Percentiles rank a stretch among this genome's conserved stretches.
phyloP scores from a whole-genome alignment of 1,140 invertebrate species.

The Maniola jurtina region DNA sequence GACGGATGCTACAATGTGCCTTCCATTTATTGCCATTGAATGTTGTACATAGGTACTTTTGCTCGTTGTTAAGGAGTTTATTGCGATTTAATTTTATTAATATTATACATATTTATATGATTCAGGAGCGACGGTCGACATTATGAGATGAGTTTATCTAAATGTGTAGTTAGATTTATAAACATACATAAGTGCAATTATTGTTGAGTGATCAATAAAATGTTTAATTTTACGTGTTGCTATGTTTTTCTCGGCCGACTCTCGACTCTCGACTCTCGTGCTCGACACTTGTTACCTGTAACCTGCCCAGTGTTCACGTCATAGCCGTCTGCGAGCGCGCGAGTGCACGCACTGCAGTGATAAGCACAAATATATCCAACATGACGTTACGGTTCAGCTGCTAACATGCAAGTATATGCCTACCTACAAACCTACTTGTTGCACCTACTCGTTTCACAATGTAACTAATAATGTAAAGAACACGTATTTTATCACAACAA shows the following conservation, averaged over 20 bases:
- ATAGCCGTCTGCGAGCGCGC: background rate
- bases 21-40: conserved; percentile 57
- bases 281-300: too few relatives aligned
- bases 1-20: conserved; percentile 41
- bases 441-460: too few relatives aligned
- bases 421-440: too few relatives aligned
- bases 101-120: conserved; percentile 43
- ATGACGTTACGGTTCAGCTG: too few relatives aligned
- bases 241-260: conserved; percentile 2
- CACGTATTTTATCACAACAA: too few relatives aligned
- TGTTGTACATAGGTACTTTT: conserved; percentile 52
- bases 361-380: too few relatives aligned
- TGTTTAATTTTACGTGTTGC: conserved; percentile 24
- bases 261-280: too few relatives aligned
- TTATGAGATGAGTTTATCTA: conserved; percentile 64
- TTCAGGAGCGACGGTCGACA: conserved; percentile 30
- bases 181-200: conserved; percentile 65
- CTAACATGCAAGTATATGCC: too few relatives aligned
- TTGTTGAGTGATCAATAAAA: conserved; percentile 63
- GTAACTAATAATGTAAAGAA: too few relatives aligned
- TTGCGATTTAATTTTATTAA: conserved; percentile 41
- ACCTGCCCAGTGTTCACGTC: too few relatives aligned
- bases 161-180: conserved; percentile 65
- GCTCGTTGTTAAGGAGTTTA: conserved; percentile 37
- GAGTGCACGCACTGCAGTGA: too few relatives aligned